Percentiles rank a stretch among this genome's conserved stretches.
These are phyloP conservation scores for Drosophila koepferae DNA, from an alignment of 2,888 invertebrate genomes.

Conservation along the genomic window DNA sequence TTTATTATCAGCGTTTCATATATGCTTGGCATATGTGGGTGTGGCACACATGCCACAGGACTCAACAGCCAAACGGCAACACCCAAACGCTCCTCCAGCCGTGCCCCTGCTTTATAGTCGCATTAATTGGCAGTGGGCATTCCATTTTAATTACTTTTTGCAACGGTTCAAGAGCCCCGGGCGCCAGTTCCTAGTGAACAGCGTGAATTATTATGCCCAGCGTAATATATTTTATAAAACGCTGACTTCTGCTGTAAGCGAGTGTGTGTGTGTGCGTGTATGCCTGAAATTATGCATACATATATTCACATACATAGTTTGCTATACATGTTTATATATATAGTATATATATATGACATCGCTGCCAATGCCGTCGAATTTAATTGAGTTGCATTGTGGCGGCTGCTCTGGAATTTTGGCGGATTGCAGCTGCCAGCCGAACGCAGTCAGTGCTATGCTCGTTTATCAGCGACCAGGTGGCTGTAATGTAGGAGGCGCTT, in stretches of 20 bases:
- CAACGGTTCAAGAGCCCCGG: conserved; percentile 66
- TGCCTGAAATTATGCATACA: conserved; percentile 62
- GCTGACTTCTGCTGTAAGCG: conserved; percentile 33
- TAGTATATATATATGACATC: conserved; percentile 28
- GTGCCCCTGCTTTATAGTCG: conserved; percentile 42
- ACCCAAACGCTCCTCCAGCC: conserved; percentile 2
- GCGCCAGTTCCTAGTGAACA: conserved; percentile 48
- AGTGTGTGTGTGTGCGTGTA: conserved; percentile 12
- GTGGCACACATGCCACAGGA: conserved; percentile 13
- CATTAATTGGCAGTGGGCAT: conserved; percentile 79
- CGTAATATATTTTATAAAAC: conserved; percentile 72
- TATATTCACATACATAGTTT: conserved; percentile 12
- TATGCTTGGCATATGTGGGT: conserved; percentile 22
- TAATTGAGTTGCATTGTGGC: conserved; percentile 75
- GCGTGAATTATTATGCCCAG: conserved; percentile 71
- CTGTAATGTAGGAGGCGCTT: neutral
- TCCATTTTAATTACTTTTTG: conserved; percentile 80
- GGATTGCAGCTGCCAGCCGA: conserved; percentile 53
- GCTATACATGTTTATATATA: neutral
- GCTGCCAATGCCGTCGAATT: conserved; percentile 66
- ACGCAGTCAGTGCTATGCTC: conserved; percentile 13
- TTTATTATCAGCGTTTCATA: conserved; percentile 46
- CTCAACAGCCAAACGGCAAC: neutral
- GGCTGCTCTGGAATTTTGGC: conserved; percentile 40
- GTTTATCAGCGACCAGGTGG: conserved; percentile 36